Base-by-base conservation (phyloP, 2,888 invertebrate species). In the Arge pagana region DNA sequence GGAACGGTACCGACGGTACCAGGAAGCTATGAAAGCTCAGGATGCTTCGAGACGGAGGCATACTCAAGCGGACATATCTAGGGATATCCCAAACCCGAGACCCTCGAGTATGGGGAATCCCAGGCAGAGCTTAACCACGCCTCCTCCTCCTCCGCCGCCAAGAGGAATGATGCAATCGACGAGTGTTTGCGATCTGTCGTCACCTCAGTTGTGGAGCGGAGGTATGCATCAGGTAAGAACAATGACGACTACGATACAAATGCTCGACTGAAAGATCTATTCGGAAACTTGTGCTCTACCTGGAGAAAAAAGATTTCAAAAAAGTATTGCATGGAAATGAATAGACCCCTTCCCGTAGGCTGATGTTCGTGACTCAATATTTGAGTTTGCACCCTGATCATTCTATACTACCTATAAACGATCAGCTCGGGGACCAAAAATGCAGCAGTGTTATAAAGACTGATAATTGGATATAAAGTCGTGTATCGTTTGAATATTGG, bases 181-280 rank as follows among this genome's bases (percentile, higher is more conserved):
- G 2, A 76, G 76, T 54, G 76, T 76, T 3, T 73, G 73, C 57
- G 76, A 76, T 56, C 63, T 76, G 30, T 66, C 69, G 3, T 55
- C 72, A 5, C 57, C 67, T 6, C 69, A 65, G 6, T 59, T 68
- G 57, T 75, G 75, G 75, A 67, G 68, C 53, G 58, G 66, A 2
- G 69, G 69, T 31, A 81, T 86, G 78, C 83, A 84, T 62, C 86
- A 86, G 78, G 86, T 85, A 71, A 68, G 58, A 13, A n/a, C n/a
- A n/a, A n/a, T n/a, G n/a, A n/a, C n/a, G n/a, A n/a, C n/a, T 24
- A n/a, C 13, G 31, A 37, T 35, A 3, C 37, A 23, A 53, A 4
- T 18, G 10, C n/a, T 35, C 23, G 15, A 50, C 10, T 24, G 40
- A 19, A 11, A 39, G 40, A 6, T 6, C 6, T 11, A 5, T n/a